A percentile compares a stretch with the other conserved stretches of the same genome.
phyloP scores from a whole-genome alignment of 1,140 invertebrate genomes.

The Caenorhabditis remanei region DNA sequence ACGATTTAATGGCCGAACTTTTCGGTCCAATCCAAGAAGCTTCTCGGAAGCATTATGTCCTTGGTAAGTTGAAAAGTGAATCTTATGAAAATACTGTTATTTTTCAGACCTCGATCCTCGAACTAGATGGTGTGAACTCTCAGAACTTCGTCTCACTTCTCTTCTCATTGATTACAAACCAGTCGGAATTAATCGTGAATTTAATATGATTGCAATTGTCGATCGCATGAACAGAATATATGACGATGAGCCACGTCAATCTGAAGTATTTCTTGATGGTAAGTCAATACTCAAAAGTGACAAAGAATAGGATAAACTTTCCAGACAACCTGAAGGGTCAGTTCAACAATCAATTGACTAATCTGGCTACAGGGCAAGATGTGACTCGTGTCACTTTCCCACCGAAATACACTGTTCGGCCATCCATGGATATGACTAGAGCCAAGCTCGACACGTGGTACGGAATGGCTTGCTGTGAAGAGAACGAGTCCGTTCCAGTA shows the following conservation, averaged over 20 bases:
- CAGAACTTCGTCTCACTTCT: background rate
- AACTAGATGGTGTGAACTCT: background rate
- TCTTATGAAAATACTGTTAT: background rate
- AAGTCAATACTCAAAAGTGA: background rate
- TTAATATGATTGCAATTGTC: background rate
- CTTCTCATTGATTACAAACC: constrained; percentile 3
- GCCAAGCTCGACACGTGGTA: background rate
- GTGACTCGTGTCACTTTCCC: background rate
- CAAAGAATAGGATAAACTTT: background rate
- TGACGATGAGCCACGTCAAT: background rate
- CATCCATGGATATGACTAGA: background rate
- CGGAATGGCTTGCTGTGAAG: background rate
- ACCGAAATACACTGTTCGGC: background rate
- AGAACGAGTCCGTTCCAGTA: constrained; percentile 6
- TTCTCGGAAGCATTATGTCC: background rate
- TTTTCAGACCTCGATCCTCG: constrained; percentile 5
- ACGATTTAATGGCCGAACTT: background rate
- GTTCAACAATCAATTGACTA: background rate
- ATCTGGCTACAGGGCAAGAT: background rate
- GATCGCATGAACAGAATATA: background rate
- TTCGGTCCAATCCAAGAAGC: constrained; percentile 40
- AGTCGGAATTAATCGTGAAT: background rate
- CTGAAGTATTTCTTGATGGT: background rate
- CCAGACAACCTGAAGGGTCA: background rate
- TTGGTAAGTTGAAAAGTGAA: background rate